Evolutionary conservation across 2,888 invertebrate genomes (phyloP), one percentile per base, ranked within the genome.

Genomic region (Eueremaeus valkanovi): DNA sequence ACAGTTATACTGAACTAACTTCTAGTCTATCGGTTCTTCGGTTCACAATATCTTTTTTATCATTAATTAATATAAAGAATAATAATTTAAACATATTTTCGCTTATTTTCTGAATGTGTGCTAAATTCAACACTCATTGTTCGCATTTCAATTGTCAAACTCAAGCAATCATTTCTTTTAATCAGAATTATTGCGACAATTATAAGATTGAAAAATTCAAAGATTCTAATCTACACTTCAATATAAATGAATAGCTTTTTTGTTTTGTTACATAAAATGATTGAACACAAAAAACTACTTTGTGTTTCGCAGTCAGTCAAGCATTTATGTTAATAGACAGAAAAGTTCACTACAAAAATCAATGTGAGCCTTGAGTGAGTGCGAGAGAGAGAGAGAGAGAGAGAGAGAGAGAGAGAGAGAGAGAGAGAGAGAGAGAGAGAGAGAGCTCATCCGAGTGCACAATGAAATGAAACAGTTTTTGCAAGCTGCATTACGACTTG

Each of bases 241-340:
- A 2, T 18, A 45, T 3, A 55, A 31, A 27, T 61, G 61, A 61
- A 61, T 61, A 11, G 61, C 6, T n/a, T 51, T 29, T 18, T 61
- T 31, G 61, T 61, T 61, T 29, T 31, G 31, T 31, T 29, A 29
- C 31, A 61, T 61, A 29, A 31, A 61, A 61, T 61, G 27, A 61
- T 27, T 51, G 61, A 61, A 61, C 31, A 61, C 31, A 61, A 51
- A 58, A 61, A 61, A 61, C 61, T 27, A 61, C 31, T 61, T 58
- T 31, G 18, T 61, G 31, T 61, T 61, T 31, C 29, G 61, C 27
- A 61, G 24, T 61, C 61, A 61, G 13, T 61, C 13, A 61, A 8
- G 61, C 61, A 61, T 29, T 61, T 61, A 61, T 61, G 61, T 29
- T 61, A 61, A 61, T 61, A 27, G 61, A 29, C 31, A 18, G 5